Evolutionary conservation across 37 sponge, comb jelly and placozoan genomes (phyloP), one percentile per base, ranked within the genome.

Genomic region (Chondrilla cf. caribensis): DNA sequence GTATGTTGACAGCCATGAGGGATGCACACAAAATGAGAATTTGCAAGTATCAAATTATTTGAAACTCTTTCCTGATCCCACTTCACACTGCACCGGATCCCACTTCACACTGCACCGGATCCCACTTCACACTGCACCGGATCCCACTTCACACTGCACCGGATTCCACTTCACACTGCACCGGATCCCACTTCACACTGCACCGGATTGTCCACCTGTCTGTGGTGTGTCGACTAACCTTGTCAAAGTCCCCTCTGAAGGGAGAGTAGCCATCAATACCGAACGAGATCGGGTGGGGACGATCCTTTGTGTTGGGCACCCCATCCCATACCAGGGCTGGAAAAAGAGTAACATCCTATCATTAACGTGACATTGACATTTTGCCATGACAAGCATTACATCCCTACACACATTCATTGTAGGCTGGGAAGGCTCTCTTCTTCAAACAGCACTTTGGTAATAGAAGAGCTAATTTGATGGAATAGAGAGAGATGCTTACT

Each of bases 201-300:
- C n/a, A n/a, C n/a, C n/a, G n/a, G n/a, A n/a, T n/a, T n/a, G n/a
- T n/a, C n/a, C n/a, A n/a, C n/a, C n/a, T n/a, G n/a, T n/a, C n/a
- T n/a, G n/a, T n/a, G n/a, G 3, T 39, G 26, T 37, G 2, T 31
- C 38, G 1, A 33, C 90, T 83, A 58, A 93, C 93, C n/a, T 79
- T 67, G 31, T 73, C 73, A 70, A 94, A 94, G 31, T 94, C 94
- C 25, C 86, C 91, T 47, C 94, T 81, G 42, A 66, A 89, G n/a
- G 94, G 94, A 85, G 84, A 77, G 85, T 83, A 94, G 31, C 92
- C 85, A 40, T 25, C 58, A 5, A 92, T 26, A 33, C 35, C 31
- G 33, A 67, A 67, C 35, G 68, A 67, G 17, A 33, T 17, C 1
- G 33, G 29, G 33, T 67, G 35, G 33, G 68, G 11, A 28, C 35